Conservation (phyloP, 2,797 vertebrate genomes). For the Centropyge bicolor region DNA sequence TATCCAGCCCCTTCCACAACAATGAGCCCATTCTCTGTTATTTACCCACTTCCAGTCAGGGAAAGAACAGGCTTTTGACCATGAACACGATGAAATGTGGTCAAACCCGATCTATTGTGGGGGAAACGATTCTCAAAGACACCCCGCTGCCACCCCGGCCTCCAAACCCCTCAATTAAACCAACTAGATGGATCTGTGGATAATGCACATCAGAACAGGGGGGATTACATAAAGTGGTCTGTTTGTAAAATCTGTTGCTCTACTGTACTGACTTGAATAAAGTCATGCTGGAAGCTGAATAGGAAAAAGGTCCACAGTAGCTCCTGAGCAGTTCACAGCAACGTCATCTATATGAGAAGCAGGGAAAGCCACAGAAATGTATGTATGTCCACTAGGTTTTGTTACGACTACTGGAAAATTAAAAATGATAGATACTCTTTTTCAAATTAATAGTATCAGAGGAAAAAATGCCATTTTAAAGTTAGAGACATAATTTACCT, state of each 20-base stretch:
- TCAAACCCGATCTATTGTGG: constrained; percentile 81
- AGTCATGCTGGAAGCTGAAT: constrained; percentile 12
- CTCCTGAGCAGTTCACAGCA: constrained; percentile 2
- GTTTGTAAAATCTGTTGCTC: constrained; percentile 39
- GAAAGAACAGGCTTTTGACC: constrained; percentile 81
- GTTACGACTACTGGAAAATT: not conserved
- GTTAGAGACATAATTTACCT: not conserved
- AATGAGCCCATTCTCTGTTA: constrained; percentile 86
- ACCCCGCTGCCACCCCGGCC: constrained; percentile 19
- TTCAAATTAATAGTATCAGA: not conserved
- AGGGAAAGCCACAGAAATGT: not conserved
- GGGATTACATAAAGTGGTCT: constrained; percentile 37
- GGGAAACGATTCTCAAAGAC: constrained; percentile 70
- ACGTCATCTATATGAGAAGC: not conserved
- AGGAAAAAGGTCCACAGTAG: constrained; percentile 35
- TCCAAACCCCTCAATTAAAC: constrained; percentile 62
- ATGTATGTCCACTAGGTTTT: not conserved
- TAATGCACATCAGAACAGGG: constrained; percentile 58
- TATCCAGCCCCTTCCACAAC: constrained; percentile 84
- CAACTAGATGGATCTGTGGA: constrained; percentile 57
- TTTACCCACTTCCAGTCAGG: constrained; percentile 80
- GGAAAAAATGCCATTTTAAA: not conserved
- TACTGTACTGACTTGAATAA: constrained; percentile 29
- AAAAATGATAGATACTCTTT: not conserved
- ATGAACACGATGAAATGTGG: constrained; percentile 79